These are phyloP conservation scores for Hydrotaea diabolus DNA, from an alignment of 2,888 invertebrate genomes.

Conservation along the genomic window DNA sequence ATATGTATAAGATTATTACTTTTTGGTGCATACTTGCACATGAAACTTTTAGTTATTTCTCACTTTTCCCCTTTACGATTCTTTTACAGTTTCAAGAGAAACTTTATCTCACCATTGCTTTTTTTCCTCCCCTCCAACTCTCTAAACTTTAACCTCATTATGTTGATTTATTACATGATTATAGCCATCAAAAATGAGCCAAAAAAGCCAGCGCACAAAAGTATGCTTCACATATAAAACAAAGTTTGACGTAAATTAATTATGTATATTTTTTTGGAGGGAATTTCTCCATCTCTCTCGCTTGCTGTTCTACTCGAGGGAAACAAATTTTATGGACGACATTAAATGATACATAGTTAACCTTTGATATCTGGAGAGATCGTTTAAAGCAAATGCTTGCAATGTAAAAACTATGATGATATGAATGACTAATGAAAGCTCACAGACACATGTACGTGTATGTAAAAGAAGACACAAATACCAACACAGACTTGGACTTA, in stretches of 20 bases:
- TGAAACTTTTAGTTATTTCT: background rate
- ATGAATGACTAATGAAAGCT: constrained; percentile 16
- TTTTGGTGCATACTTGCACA: no score
- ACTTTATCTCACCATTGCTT: background rate
- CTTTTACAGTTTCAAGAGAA: constrained; percentile 3
- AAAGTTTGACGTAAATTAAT: constrained; percentile 11
- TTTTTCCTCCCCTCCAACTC: background rate
- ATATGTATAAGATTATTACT: background rate
- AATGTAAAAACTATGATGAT: background rate
- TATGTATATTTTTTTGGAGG: background rate
- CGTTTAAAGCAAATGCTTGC: constrained; percentile 25
- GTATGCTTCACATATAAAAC: background rate
- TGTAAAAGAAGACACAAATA: background rate
- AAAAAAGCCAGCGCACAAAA: background rate
- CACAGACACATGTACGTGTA: background rate
- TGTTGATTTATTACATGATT: constrained; percentile 28
- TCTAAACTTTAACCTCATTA: constrained; percentile 2
- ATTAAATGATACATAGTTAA: constrained; percentile 1
- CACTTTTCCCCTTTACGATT: background rate
- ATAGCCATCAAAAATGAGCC: background rate
- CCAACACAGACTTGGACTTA: background rate
- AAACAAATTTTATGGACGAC: no score
- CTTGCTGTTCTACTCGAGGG: no score
- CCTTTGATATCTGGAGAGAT: background rate
- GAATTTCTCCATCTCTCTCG: no score